Base-by-base conservation (phyloP, 2,797 vertebrate genomes). In the Enteromius thamalakanensis region DNA sequence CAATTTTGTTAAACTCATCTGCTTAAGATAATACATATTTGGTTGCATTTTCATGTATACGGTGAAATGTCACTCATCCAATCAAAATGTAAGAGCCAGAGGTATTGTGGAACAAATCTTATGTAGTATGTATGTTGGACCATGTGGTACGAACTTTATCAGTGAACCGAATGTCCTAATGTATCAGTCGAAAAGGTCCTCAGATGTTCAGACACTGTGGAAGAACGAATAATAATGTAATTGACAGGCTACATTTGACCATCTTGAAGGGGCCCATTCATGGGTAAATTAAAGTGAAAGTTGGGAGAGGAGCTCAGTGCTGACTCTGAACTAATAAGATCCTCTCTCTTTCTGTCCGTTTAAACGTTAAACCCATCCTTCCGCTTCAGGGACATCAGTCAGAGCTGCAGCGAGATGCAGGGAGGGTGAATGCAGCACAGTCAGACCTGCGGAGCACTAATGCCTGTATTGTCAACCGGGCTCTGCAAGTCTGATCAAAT, bases 331-430 rank as follows among this genome's bases (percentile, higher is more conserved):
- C 74, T 83, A 83, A 83, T 83, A 77, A 83, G 81, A 69, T 83
- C 81, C 81, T 77, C 77, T 79, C 74, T 71, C 40, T 83, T 42
- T 70, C 55, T 70, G 64, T 83, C 53, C 29, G 75, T 78, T 83
- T 70, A 78, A 83, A 70, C 67, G 51, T 49, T 83, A 83, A 83
- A 83, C 75, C 82, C 53, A 78, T 90, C 90, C 93, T 94, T 94
- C 93, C 92, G 93, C 93, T 91, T 93, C 92, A 93, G 92, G 91
- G 85, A 93, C 94, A 94, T 94, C 94, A 94, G 91, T 94, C 88
- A 88, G 91, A 88, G 90, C 88, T 87, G 42, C 86, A 90, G 89
- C 80, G 84, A 90, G 92, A 93, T 91, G 92, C 89, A 84, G 91
- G 88, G 91, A 91, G 92, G 92, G 90, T 93, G 92, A 92, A 92